Percentiles rank a stretch among this genome's conserved stretches.
Conservation (phyloP, 2,888 invertebrate genomes). For the Eremobia ochroleuca region DNA sequence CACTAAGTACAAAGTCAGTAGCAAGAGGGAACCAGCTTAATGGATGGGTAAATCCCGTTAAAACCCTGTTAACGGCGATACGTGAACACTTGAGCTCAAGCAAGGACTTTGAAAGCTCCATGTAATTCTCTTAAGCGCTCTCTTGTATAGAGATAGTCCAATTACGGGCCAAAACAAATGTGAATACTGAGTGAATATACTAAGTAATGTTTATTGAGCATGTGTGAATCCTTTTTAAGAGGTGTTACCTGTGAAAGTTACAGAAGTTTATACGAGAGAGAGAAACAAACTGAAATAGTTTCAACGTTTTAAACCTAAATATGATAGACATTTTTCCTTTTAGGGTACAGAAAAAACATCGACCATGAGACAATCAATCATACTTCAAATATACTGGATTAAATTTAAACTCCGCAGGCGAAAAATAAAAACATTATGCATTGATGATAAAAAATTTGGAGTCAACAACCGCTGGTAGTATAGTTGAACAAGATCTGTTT, state of each 20-base stretch:
- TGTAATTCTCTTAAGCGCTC: slow-evolving; percentile 70
- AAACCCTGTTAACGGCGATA: slow-evolving; percentile 72
- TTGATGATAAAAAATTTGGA: too few species aligned
- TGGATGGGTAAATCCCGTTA: slow-evolving; percentile 66
- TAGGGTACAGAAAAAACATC: background rate
- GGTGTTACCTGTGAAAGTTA: background rate
- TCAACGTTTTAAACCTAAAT: background rate
- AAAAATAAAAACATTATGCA: too few species aligned
- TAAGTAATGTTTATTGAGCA: slow-evolving; percentile 4
- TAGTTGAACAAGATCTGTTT: too few species aligned
- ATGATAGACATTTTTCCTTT: too few species aligned
- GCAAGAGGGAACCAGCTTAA: slow-evolving; percentile 60
- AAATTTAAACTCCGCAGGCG: too few species aligned
- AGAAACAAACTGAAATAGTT: background rate
- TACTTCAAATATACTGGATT: background rate
- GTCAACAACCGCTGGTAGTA: too few species aligned
- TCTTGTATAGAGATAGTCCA: slow-evolving; percentile 65
- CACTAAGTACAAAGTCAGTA: slow-evolving; percentile 46
- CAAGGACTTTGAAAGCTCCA: slow-evolving; percentile 68
- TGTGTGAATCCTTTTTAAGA: background rate
- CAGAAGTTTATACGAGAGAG: background rate
- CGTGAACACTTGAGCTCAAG: slow-evolving; percentile 69
- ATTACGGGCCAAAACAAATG: slow-evolving; percentile 62
- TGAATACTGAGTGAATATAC: slow-evolving; percentile 42
- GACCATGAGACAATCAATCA: background rate